phyloP scores from a whole-genome alignment of 2,113 vertebrate species.

The Mobula hypostoma region DNA sequence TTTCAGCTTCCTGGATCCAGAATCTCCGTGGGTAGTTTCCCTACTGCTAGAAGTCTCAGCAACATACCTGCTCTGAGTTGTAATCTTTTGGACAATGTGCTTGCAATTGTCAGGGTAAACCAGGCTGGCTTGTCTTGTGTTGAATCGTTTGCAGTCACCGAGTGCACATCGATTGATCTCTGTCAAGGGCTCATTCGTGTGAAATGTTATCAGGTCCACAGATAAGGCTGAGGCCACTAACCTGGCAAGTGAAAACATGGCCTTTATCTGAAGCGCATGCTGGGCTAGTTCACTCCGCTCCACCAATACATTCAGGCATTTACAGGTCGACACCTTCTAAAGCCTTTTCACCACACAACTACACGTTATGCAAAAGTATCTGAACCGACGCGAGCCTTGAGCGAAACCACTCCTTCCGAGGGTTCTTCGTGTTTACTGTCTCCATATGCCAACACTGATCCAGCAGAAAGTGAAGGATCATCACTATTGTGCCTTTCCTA shows the following conservation, averaged over 20 bases:
- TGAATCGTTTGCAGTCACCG: neutral
- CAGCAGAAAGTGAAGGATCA: slow-evolving; percentile 26
- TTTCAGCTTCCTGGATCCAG: neutral
- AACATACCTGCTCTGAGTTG: neutral
- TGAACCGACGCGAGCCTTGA: neutral
- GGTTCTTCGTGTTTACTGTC: neutral
- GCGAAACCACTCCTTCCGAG: neutral
- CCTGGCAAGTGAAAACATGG: neutral
- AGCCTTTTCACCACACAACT: neutral
- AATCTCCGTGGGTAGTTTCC: neutral
- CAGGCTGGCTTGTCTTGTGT: neutral
- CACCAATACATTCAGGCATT: neutral
- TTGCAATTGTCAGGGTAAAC: neutral
- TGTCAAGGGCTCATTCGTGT: neutral
- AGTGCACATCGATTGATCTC: neutral
- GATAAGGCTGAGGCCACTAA: neutral
- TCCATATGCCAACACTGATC: neutral
- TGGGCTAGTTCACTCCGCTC: neutral
- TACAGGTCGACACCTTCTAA: neutral
- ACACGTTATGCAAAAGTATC: neutral
- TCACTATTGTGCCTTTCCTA: slow-evolving; percentile 69
- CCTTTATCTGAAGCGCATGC: neutral
- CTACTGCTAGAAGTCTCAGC: neutral
- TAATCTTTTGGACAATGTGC: neutral
- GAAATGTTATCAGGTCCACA: neutral